phyloP scores from a whole-genome alignment of 1,140 invertebrate species.

The Musca vetustissima region DNA sequence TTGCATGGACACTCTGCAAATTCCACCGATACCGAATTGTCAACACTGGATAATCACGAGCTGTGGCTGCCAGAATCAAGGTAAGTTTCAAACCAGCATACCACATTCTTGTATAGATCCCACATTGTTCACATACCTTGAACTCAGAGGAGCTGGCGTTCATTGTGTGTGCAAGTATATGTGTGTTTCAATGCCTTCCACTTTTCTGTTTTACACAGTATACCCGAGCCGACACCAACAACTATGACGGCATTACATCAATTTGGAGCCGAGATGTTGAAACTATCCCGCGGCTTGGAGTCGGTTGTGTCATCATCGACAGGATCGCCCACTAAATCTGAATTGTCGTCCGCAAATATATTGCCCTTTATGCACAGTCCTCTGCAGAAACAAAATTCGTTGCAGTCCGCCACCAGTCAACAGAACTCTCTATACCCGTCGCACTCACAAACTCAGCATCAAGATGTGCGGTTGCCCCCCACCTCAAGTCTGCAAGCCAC shows the following conservation, averaged over 20 bases:
- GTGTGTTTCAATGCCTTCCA: neutral
- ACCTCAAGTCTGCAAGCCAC: neutral
- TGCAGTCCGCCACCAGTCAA: neutral
- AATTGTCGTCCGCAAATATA: conserved; percentile 49
- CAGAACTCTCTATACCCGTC: conserved; percentile 29
- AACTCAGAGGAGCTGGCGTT: too few species aligned
- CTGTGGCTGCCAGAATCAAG: conserved; percentile 76
- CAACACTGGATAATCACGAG: conserved; percentile 76
- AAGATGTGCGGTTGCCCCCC: neutral
- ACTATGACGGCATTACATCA: conserved; percentile 79
- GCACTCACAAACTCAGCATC: conserved; percentile 30
- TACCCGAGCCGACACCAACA: conserved; percentile 70
- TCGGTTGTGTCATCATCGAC: conserved; percentile 59
- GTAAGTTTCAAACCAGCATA: conserved; percentile 39
- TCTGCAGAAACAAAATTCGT: conserved; percentile 37
- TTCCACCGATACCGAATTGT: conserved; percentile 79
- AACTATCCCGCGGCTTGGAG: conserved; percentile 74
- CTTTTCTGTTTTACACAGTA: conserved; percentile 31
- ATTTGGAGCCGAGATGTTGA: conserved; percentile 81
- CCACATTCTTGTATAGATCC: neutral
- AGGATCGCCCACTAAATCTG: conserved; percentile 51
- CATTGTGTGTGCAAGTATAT: too few species aligned
- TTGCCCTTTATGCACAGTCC: conserved; percentile 43
- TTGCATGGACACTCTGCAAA: conserved; percentile 73
- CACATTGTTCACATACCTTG: neutral